phyloP scores from a whole-genome alignment of 2,797 vertebrate genomes.

The Pelodytes ibericus region DNA sequence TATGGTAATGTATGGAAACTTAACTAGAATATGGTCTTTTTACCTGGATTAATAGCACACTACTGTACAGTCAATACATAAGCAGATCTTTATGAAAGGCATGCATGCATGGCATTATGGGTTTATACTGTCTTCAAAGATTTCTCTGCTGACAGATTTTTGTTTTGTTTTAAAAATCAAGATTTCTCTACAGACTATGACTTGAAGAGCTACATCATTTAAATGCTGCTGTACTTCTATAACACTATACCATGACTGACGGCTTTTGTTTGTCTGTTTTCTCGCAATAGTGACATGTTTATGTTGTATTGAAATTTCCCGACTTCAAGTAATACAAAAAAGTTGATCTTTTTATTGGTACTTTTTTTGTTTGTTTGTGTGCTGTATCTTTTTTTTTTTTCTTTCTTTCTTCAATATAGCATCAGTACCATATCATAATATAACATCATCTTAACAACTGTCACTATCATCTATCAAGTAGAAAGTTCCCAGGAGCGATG shows the following conservation, averaged over 20 bases:
- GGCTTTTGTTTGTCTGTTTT: constrained; percentile 27
- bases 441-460: constrained; percentile 13
- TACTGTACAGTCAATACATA: constrained; percentile 46
- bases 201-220: constrained; percentile 43
- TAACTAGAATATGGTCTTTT: constrained; percentile 52
- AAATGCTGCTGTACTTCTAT: constrained; percentile 4
- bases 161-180: constrained; percentile 25
- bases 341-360: neutral
- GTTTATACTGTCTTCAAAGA: constrained; percentile 52
- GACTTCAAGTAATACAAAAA: constrained; percentile 6
- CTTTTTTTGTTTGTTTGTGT: neutral
- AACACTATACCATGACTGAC: constrained; percentile 19
- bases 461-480: constrained; percentile 4
- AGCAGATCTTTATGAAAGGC: constrained; percentile 22
- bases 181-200: constrained; percentile 38
- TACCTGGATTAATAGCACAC: constrained; percentile 58
- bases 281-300: constrained; percentile 19
- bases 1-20: constrained; percentile 67
- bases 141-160: constrained; percentile 38
- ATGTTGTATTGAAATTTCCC: constrained; percentile 23
- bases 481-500: neutral
- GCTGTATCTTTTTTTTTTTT: neutral
- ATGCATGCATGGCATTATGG: constrained; percentile 17
- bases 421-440: constrained; percentile 7
- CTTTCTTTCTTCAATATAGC: neutral